A percentile compares a stretch with the other conserved stretches of the same genome.
phyloP scores from a whole-genome alignment of 2,888 invertebrate species.

The Alviniconcha strummeri region DNA sequence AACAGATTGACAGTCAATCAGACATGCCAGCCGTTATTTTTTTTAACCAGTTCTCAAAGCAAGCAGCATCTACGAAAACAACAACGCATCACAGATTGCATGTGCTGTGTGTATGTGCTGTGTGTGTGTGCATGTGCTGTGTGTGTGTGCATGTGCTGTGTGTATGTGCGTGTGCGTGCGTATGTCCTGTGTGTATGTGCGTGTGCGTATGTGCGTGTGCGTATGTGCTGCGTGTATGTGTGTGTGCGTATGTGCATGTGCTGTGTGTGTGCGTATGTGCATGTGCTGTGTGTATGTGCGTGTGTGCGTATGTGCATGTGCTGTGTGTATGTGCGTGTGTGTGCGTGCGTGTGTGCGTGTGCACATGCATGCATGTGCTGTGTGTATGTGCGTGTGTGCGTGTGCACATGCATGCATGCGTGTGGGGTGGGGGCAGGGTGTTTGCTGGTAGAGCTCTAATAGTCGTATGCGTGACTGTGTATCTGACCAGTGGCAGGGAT shows the following conservation, averaged over 20 bases:
- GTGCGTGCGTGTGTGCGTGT: not conserved
- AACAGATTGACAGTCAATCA: no score
- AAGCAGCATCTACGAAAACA: no score
- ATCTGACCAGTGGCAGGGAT: no score
- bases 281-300: not conserved
- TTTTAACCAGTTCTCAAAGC: no score
- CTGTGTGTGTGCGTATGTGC: not conserved
- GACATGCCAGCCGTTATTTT: no score
- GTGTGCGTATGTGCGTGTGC: constrained; percentile 7
- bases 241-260: not conserved
- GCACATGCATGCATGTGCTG: not conserved
- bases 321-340: not conserved
- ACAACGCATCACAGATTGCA: no score
- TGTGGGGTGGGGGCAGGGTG: not conserved
- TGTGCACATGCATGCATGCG: not conserved
- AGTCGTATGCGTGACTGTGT: no score
- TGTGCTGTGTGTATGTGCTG: not conserved
- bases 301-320: not conserved
- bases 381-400: not conserved
- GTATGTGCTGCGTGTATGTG: not conserved
- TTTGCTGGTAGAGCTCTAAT: not conserved
- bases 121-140: not conserved
- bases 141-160: not conserved
- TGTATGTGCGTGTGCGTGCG: constrained; percentile 2
- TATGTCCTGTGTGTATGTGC: not conserved